A percentile compares a stretch with the other conserved stretches of the same genome.
These are phyloP conservation scores for Amblyopsis hoosieri DNA, from an alignment of 2,797 vertebrate species.

Conservation along the genomic window DNA sequence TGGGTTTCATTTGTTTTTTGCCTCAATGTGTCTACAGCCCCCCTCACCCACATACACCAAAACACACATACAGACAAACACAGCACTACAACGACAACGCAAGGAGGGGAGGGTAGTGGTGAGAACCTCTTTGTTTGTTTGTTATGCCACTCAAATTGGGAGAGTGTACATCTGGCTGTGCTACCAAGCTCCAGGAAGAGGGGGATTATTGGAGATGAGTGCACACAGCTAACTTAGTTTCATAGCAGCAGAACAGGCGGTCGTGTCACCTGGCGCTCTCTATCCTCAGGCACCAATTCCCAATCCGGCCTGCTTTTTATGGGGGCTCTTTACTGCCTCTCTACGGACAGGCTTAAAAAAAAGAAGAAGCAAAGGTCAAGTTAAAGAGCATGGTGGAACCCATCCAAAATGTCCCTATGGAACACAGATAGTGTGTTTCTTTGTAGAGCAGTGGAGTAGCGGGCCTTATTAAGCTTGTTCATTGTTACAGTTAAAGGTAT, in stretches of 20 bases:
- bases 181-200: slow-evolving; percentile 45
- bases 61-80: slow-evolving; percentile 9
- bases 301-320: slow-evolving; percentile 44
- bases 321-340: slow-evolving; percentile 44
- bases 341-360: slow-evolving; percentile 31
- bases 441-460: neutral
- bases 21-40: slow-evolving; percentile 27
- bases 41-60: slow-evolving; percentile 8
- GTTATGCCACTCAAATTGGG: slow-evolving; percentile 37
- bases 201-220: slow-evolving; percentile 53
- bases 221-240: slow-evolving; percentile 53
- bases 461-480: slow-evolving; percentile 6
- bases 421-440: neutral
- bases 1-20: slow-evolving; percentile 43
- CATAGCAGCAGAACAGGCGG: slow-evolving; percentile 35
- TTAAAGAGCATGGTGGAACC: slow-evolving; percentile 46
- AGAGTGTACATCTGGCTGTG: slow-evolving; percentile 59
- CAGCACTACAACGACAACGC: slow-evolving; percentile 18
- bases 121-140: slow-evolving; percentile 48
- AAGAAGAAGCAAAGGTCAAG: slow-evolving; percentile 57
- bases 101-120: slow-evolving; percentile 22
- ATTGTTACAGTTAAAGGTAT: neutral
- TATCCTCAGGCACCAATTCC: slow-evolving; percentile 48
- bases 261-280: slow-evolving; percentile 58
- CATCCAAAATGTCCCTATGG: slow-evolving; percentile 23